Base-by-base conservation (phyloP, 2,888 invertebrate species). In the Exephanes ischioxanthus region DNA sequence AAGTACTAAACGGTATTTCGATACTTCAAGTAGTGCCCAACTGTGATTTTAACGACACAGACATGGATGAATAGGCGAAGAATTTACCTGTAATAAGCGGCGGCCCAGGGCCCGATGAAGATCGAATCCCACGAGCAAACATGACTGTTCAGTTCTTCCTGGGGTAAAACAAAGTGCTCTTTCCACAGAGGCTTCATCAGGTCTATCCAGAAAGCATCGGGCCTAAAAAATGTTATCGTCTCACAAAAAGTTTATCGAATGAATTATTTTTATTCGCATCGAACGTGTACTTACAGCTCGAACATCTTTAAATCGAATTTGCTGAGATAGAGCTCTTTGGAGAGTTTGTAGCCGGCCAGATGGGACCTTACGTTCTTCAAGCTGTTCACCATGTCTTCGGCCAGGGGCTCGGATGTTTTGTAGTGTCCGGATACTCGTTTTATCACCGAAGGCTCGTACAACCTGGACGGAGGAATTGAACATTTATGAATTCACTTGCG, bases 101-200 rank as follows among this genome's bases (percentile, higher is more conserved):
- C 98, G 0, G 96, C 97, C 96, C 97, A 97, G 90, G 97, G 97
- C 84, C 97, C 97, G 7, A 96, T 96, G 91, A 99, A 96, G 84
- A 99, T 97, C 86, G 97, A 96, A 0, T 96, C 95, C 93, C 99
- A 97, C 0, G 98, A 97, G 89, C 98, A 97, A 0, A 98, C 97
- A 92, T 98, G 98, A 5, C 97, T 96, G 92, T 99, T 98, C 85
- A 96, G 96, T 90, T 97, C 97, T 88, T 97, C 96, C 72, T 97
- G 95, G 0, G 97, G 96, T 91, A 98, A 95, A 19, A 96, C 96
- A 91, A 97, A 96, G 94, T 98, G 98, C 83, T 97, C 95, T 0
- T 97, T 96, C 98, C 98, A 99, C 76, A 98, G 91, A 68, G 96
- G 95, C 68, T 96, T 96, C 63, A 97, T 97, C 33, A 98, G 94